A percentile compares a stretch with the other conserved stretches of the same genome.
Conservation (phyloP, 2,797 vertebrate genomes). For the Sebastes variabilis region DNA sequence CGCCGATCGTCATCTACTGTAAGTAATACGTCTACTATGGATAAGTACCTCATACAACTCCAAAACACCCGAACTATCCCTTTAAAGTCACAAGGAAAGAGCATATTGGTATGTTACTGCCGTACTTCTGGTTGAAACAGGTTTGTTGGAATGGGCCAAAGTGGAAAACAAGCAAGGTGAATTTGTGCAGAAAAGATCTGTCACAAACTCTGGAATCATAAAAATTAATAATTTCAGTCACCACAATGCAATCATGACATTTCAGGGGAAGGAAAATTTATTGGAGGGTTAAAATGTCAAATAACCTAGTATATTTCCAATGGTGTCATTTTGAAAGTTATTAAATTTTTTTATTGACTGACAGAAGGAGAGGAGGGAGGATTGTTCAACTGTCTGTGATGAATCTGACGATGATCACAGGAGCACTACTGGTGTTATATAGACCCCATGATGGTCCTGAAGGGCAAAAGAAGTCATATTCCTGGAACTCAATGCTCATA, state of each 20-base stretch:
- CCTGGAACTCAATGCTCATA: background rate
- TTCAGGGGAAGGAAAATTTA: background rate
- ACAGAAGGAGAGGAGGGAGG: background rate
- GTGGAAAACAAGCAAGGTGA: background rate
- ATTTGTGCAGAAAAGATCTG: background rate
- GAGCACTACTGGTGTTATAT: background rate
- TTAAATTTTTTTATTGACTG: background rate
- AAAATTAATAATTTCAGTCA: background rate
- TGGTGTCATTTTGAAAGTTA: background rate
- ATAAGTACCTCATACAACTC: too few species aligned
- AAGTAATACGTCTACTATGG: too few species aligned
- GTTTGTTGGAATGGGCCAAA: background rate
- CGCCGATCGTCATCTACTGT: too few species aligned
- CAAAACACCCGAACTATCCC: too few species aligned
- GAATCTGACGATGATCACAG: background rate
- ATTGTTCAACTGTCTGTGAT: background rate
- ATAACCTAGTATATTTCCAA: background rate
- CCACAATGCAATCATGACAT: background rate
- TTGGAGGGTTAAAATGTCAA: background rate
- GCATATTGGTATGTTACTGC: background rate
- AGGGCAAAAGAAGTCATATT: background rate
- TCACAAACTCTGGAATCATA: background rate
- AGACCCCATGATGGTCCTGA: background rate
- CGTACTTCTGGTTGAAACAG: background rate
- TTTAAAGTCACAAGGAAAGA: background rate